Percentiles rank a stretch among this genome's conserved stretches.
These are phyloP conservation scores for Hylomyscus alleni DNA, from an alignment of 2,797 vertebrate genomes.

Conservation along the genomic window DNA sequence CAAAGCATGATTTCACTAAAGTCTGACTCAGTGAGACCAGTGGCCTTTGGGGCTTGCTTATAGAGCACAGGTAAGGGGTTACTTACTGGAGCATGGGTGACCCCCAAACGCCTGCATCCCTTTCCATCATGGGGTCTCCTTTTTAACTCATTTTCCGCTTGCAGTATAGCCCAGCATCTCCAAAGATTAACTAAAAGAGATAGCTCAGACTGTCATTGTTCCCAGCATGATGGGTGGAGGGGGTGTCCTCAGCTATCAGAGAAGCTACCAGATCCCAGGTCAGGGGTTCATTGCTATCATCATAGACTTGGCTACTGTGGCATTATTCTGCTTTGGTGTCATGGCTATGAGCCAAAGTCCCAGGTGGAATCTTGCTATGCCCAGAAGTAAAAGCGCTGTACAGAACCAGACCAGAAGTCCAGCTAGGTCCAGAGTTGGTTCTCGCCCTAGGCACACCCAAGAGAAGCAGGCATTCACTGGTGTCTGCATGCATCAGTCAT, in stretches of 20 bases:
- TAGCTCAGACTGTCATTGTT: background rate
- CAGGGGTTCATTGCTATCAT: background rate
- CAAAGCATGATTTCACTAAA: background rate
- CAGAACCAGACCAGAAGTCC: background rate
- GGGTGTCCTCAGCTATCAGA: background rate
- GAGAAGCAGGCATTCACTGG: background rate
- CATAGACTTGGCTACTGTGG: background rate
- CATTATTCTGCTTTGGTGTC: background rate
- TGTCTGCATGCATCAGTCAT: fast-evolving
- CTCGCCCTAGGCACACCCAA: fast-evolving
- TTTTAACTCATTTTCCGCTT: background rate
- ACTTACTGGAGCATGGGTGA: background rate
- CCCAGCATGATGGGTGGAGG: background rate
- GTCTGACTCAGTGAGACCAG: background rate
- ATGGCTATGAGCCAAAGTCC: background rate
- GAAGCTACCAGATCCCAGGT: background rate
- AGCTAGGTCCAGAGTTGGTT: background rate
- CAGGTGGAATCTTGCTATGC: background rate
- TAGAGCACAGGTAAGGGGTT: background rate
- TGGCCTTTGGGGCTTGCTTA: background rate
- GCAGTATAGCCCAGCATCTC: background rate
- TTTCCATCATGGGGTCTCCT: background rate
- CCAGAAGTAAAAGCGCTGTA: background rate
- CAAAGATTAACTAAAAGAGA: background rate
- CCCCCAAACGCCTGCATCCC: background rate